Evolutionary conservation across 2,797 vertebrate species (phyloP), one percentile per base, ranked within the genome.

Genomic region (Perodicticus potto): DNA sequence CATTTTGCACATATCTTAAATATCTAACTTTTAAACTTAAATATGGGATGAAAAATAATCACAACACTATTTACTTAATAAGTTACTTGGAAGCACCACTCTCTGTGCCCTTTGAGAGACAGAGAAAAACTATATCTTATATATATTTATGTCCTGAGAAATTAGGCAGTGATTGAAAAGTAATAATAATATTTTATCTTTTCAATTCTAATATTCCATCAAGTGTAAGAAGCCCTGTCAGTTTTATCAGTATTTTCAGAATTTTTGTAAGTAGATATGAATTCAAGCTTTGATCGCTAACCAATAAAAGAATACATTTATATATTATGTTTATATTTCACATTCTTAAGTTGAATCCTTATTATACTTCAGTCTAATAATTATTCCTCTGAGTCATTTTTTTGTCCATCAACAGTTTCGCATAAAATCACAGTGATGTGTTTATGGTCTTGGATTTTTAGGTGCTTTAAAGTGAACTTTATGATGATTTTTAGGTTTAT

Each of bases 1-100:
- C 34, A 92, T 92, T 84, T 73, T 96, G 72, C 1, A 80, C 27
- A 13, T 86, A 61, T 85, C 89, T 92, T 34, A 59, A 92, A 61
- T 65, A 73, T 72, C 55, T 43, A 83, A 85, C 0, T 29, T 78
- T 74, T 59, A 91, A 76, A 72, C 40, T 93, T 59, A 87, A 93
- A 92, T 69, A 72, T 19, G 7, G 6, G 93, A 83, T 25, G 9
- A 19, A 88, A 90, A 94, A 57, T 37, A 86, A 72, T 78, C 40
- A 55, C 4, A 67, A 40, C 0, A 61, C 7, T 59, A 59, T 94
- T 91, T 89, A 69, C 4, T 92, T 73, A 83, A 86, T 45, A 4
- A 57, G 3, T 77, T 89, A 70, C 55, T 27, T 92, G 32, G 6
- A 77, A 63, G 82, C 4, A 65, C 4, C 69, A 81, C 32, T 83